phyloP scores from a whole-genome alignment of 2,113 vertebrate genomes.

The Platysteira castanea region DNA sequence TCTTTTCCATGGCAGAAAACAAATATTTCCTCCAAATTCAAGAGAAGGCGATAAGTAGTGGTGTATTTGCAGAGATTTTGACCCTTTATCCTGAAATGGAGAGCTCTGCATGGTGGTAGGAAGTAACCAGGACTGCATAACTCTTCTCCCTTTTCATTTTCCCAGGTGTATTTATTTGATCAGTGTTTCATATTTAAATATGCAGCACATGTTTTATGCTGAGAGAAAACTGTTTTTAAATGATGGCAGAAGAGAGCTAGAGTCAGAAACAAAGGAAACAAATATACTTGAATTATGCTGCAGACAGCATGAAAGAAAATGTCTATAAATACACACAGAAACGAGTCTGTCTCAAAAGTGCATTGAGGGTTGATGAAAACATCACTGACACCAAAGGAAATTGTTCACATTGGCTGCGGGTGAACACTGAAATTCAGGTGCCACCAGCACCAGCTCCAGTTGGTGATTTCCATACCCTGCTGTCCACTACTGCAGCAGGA shows the following conservation, averaged over 20 bases:
- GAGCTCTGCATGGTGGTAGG: not conserved
- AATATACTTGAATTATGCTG: not conserved
- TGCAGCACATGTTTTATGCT: not conserved
- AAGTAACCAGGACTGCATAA: not conserved
- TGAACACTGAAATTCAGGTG: not conserved
- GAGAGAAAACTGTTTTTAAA: not conserved
- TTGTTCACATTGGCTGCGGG: not conserved
- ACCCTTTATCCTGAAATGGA: not conserved
- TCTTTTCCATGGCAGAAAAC: not conserved
- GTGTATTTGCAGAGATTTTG: not conserved
- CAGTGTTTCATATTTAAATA: not conserved
- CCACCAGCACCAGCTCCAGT: not conserved
- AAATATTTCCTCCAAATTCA: not conserved
- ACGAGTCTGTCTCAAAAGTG: not conserved
- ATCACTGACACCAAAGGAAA: not conserved
- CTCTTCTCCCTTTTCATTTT: not conserved
- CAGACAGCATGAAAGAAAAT: not conserved
- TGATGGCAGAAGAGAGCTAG: not conserved
- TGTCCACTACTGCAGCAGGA: not conserved
- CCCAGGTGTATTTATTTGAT: not conserved
- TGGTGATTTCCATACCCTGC: not conserved
- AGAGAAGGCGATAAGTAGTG: not conserved
- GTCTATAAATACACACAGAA: not conserved
- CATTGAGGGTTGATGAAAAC: not conserved
- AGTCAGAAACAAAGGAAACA: not conserved